A percentile compares a stretch with the other conserved stretches of the same genome.
phyloP scores from a whole-genome alignment of 2,888 invertebrate species.

The Sceliomorpha sp. region DNA sequence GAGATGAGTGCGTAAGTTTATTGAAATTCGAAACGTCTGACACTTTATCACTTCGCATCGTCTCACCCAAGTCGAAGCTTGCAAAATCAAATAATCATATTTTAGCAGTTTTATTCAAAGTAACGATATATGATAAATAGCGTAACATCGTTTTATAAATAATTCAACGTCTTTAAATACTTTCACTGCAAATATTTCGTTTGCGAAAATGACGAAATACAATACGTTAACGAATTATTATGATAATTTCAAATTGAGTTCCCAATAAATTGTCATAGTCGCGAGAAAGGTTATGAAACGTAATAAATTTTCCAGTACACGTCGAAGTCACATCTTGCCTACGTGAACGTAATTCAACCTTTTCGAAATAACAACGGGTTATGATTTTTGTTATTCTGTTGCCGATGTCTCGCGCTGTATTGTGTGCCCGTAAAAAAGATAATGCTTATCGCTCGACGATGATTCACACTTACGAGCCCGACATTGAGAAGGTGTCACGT shows the following conservation, averaged over 20 bases:
- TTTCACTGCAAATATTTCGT: too few relatives aligned
- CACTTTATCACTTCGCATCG: too few relatives aligned
- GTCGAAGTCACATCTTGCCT: constrained; percentile 36
- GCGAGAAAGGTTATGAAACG: constrained; percentile 21
- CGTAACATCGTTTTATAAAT: too few relatives aligned
- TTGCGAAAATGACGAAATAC: neutral
- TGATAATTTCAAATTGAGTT: constrained; percentile 36
- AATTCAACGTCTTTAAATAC: too few relatives aligned
- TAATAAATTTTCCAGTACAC: constrained; percentile 32
- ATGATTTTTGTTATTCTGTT: constrained; percentile 41
- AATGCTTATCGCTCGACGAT: constrained; percentile 66
- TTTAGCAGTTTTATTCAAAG: too few relatives aligned
- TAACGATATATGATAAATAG: neutral
- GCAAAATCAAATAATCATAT: too few relatives aligned
- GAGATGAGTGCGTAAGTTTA: too few relatives aligned
- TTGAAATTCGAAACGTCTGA: too few relatives aligned
- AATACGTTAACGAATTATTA: constrained; percentile 4
- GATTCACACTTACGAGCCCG: constrained; percentile 66
- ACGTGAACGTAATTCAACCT: constrained; percentile 41
- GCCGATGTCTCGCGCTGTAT: constrained; percentile 33
- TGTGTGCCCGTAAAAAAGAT: constrained; percentile 58
- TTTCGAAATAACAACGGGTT: constrained; percentile 44
- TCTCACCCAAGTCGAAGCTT: too few relatives aligned
- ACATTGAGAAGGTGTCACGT: constrained; percentile 75
- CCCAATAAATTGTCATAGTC: constrained; percentile 29